Evolutionary conservation across 2,888 invertebrate genomes (phyloP).

Genomic region (Pediacus dermestoides): DNA sequence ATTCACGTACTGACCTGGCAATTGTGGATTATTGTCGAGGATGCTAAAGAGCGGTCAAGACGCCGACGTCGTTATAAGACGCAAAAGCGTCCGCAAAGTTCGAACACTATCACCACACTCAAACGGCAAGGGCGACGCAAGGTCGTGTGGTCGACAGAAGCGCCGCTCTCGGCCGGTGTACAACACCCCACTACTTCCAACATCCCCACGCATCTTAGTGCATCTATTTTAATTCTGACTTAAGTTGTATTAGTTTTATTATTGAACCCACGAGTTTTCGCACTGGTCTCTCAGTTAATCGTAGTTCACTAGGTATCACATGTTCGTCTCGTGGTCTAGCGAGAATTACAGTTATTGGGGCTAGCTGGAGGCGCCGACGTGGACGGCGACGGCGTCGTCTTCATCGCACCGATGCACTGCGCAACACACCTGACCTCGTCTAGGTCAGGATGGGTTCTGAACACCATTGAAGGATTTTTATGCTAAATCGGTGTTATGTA

Average conservation of each 20-base stretch:
- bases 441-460: too few relatives aligned
- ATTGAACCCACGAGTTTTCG: conserved; percentile 11
- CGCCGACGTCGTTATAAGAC: conserved; percentile 12
- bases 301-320: conserved; percentile 11
- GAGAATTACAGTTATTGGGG: not conserved
- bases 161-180: conserved; percentile 47
- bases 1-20: too few relatives aligned
- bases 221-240: conserved; percentile 17
- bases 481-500: too few relatives aligned
- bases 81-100: conserved; percentile 34
- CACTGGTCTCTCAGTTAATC: conserved; percentile 1
- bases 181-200: conserved; percentile 45
- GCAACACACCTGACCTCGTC: too few relatives aligned
- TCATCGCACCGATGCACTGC: too few relatives aligned
- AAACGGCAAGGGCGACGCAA: conserved; percentile 46
- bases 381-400: conserved; percentile 9
- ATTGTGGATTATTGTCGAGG: too few relatives aligned
- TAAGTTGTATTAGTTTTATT: conserved; percentile 13
- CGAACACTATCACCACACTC: conserved; percentile 42
- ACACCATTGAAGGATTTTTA: too few relatives aligned
- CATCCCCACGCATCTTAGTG: conserved; percentile 19
- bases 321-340: conserved; percentile 9
- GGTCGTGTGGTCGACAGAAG: conserved; percentile 49
- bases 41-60: conserved; percentile 7
- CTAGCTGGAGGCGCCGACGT: conserved; percentile 2